Conservation (phyloP, 2,113 vertebrate species). For the Phalacrocorax aristotelis region DNA sequence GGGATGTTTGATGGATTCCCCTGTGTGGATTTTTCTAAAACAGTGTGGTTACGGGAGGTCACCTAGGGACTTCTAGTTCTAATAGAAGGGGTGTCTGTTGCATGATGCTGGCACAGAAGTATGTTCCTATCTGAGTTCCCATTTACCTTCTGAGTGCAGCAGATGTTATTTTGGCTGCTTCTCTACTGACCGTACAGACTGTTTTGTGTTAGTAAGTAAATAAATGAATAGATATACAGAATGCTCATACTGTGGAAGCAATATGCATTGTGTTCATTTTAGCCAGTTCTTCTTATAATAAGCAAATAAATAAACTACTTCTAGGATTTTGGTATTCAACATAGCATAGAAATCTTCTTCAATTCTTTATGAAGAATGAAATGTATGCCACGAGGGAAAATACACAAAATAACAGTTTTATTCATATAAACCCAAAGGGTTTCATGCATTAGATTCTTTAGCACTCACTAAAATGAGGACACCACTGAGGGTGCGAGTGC, state of each 20-base stretch:
- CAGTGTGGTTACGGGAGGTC: not conserved
- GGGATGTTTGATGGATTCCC: not conserved
- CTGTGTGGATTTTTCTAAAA: not conserved
- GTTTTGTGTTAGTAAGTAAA: not conserved
- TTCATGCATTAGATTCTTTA: not conserved
- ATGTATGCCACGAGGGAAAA: not conserved
- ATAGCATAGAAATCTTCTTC: not conserved
- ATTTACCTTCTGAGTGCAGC: not conserved
- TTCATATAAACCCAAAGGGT: not conserved
- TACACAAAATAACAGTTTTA: not conserved
- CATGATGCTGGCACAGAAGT: not conserved
- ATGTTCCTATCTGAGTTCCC: not conserved
- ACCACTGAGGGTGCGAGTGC: not conserved
- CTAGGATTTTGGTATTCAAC: not conserved
- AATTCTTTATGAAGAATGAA: not conserved
- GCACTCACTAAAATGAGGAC: not conserved
- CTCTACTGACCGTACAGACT: not conserved
- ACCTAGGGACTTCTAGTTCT: not conserved
- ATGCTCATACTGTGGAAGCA: not conserved
- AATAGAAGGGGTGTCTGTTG: not conserved
- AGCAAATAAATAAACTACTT: not conserved
- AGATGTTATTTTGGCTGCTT: constrained; percentile 7
- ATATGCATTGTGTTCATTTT: not conserved
- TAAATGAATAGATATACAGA: not conserved
- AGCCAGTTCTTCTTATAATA: not conserved